Conservation (phyloP, 2,888 invertebrate genomes). For the Philhelius pedissequus region DNA sequence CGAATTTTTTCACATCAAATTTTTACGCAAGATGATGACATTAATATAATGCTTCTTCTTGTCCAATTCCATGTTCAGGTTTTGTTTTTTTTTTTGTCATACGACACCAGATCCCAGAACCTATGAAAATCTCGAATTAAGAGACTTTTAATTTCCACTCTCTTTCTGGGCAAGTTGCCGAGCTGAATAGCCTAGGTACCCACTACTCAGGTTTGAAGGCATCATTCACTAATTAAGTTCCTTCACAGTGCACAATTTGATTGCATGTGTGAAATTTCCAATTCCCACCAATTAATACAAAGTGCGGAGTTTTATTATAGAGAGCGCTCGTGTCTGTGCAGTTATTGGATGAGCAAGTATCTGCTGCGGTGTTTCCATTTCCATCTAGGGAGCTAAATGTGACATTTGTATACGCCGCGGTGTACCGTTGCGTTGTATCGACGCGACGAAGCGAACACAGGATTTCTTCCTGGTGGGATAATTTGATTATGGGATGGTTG, state of each 20-base stretch:
- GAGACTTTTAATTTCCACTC: conserved; percentile 38
- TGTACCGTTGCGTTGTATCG: conserved; percentile 41
- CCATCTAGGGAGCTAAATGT: background rate
- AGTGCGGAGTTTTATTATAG: conserved; percentile 47
- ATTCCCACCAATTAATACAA: conserved; percentile 59
- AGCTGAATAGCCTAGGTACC: too few species aligned
- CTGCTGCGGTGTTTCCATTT: too few species aligned
- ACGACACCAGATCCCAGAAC: background rate
- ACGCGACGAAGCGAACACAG: too few species aligned
- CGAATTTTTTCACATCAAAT: conserved; percentile 11
- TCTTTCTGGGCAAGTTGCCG: too few species aligned
- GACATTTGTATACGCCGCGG: background rate
- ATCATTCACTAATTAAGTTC: conserved; percentile 51
- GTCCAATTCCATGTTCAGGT: background rate
- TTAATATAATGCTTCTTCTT: conserved; percentile 10
- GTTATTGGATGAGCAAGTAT: background rate
- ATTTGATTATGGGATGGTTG: conserved; percentile 49
- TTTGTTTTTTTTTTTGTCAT: background rate
- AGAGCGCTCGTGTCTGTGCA: background rate
- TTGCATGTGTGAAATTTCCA: conserved; percentile 50
- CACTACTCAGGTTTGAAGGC: background rate
- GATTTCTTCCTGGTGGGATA: conserved; percentile 27
- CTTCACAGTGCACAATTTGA: conserved; percentile 21
- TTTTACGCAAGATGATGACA: conserved; percentile 52
- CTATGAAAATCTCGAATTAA: background rate